Base-by-base conservation (phyloP, 37 sponge, comb jelly and placozoan genomes). In the Tethya wilhelma region DNA sequence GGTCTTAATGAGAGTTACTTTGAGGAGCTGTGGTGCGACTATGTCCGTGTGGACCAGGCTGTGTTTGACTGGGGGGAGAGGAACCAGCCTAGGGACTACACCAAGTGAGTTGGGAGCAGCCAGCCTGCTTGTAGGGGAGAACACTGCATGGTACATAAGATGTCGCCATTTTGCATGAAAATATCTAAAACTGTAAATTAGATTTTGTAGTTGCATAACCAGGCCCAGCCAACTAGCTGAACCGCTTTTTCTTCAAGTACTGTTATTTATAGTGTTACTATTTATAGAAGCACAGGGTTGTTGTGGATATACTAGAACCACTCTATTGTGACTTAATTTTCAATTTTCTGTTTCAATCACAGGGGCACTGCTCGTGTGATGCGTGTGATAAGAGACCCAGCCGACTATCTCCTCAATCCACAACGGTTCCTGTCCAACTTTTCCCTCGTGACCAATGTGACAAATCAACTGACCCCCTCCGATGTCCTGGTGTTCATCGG, bases 371-470 rank as follows among this genome's bases (percentile, higher is more conserved):
- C 91, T 19, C 22, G 19, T 20, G 53, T 14, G 7, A 93, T 93
- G 94, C 63, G 89, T 20, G 55, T 69, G 45, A 69, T 72, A 1
- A 25, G 38, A 17, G 72, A 76, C n/a, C 87, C 94, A 28, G 76
- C 40, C 2, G 94, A 90, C 58, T 90, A 90, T 67, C 90, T 89
- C n/a, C 31, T 36, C n/a, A 74, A 79, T 20, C 94, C 94, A 17
- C 38, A 44, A 31, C 63, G 90, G 23, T 66, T 22, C 36, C 23
- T 86, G 42, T 75, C 41, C 20, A 67, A 90, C 77, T n/a, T 25
- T 63, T 5, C 36, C 43, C 84, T 70, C 34, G 30, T 86, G 30
- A 22, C 19, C 17, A 26, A 37, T 29, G 57, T 59, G 7, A 44
- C 86, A 0, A n/a, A 37, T 20, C 6, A 20, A 34, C 63, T 93